These are phyloP conservation scores for Microdon myrmicae DNA, from an alignment of 2,888 invertebrate species.

Conservation along the genomic window DNA sequence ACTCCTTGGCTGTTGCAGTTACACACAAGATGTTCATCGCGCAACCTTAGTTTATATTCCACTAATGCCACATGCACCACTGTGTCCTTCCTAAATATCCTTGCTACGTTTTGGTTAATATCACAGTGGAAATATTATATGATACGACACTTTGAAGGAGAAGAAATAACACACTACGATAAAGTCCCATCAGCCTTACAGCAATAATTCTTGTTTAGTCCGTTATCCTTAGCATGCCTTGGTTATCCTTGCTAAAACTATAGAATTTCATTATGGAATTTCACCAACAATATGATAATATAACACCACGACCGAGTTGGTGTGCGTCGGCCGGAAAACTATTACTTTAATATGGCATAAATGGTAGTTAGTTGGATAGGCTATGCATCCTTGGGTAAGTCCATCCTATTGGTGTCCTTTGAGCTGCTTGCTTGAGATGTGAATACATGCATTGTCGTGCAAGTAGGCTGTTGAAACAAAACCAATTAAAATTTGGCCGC, in stretches of 20 bases:
- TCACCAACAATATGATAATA: constrained; percentile 44
- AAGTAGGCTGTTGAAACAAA: constrained; percentile 49
- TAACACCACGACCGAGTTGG: constrained; percentile 26
- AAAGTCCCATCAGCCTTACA: constrained; percentile 28
- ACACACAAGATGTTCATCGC: too few relatives aligned
- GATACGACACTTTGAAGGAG: constrained; percentile 1
- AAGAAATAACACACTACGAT: not conserved
- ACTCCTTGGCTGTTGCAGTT: too few relatives aligned
- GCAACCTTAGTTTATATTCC: too few relatives aligned
- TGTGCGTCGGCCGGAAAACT: constrained; percentile 37
- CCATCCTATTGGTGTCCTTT: constrained; percentile 3
- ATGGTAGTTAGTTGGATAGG: constrained; percentile 13
- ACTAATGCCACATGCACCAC: too few relatives aligned
- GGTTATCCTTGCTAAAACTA: constrained; percentile 36
- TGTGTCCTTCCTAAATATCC: constrained; percentile 35
- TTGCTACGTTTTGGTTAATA: constrained; percentile 33
- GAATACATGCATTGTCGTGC: not conserved
- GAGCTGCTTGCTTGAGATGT: not conserved
- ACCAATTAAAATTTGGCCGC: constrained; percentile 53
- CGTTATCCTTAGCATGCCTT: constrained; percentile 15
- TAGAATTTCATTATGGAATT: constrained; percentile 47
- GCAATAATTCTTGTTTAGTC: constrained; percentile 36
- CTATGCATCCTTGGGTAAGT: constrained; percentile 11
- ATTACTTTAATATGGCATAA: constrained; percentile 49
- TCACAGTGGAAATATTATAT: constrained; percentile 34